A percentile compares a stretch with the other conserved stretches of the same genome.
These are phyloP conservation scores for Squalus acanthias DNA, from an alignment of 2,797 vertebrate genomes.

Conservation along the genomic window DNA sequence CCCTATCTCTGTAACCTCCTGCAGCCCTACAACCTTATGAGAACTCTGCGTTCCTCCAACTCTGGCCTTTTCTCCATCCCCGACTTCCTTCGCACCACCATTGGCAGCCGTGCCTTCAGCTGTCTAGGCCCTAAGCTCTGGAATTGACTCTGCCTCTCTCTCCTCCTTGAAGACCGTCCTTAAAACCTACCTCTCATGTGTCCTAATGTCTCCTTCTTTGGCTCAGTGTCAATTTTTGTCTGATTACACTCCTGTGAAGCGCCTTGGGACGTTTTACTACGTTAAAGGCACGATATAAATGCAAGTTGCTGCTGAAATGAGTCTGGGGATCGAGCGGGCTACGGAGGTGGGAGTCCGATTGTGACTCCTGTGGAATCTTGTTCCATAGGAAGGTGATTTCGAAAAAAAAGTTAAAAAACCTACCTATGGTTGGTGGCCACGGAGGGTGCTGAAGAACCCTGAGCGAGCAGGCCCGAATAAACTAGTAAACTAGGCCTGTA, in stretches of 20 bases:
- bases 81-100: not conserved
- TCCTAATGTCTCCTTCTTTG: not conserved
- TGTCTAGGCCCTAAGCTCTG: not conserved
- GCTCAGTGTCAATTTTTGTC: not conserved
- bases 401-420: not conserved
- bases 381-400: too few species aligned
- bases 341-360: too few species aligned
- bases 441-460: not conserved
- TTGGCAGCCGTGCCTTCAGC: not conserved
- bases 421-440: not conserved
- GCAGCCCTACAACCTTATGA: not conserved
- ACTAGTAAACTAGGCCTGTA: too few species aligned
- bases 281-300: not conserved
- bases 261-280: not conserved
- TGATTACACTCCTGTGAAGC: not conserved
- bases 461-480: not conserved
- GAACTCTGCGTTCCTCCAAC: not conserved
- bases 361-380: too few species aligned
- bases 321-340: too few species aligned
- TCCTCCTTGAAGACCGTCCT: not conserved
- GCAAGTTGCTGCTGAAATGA: not conserved
- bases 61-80: not conserved
- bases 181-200: not conserved
- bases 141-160: not conserved
- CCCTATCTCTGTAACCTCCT: not conserved